Conservation (phyloP, 2,888 invertebrate species). For the Ethmia dodecea region DNA sequence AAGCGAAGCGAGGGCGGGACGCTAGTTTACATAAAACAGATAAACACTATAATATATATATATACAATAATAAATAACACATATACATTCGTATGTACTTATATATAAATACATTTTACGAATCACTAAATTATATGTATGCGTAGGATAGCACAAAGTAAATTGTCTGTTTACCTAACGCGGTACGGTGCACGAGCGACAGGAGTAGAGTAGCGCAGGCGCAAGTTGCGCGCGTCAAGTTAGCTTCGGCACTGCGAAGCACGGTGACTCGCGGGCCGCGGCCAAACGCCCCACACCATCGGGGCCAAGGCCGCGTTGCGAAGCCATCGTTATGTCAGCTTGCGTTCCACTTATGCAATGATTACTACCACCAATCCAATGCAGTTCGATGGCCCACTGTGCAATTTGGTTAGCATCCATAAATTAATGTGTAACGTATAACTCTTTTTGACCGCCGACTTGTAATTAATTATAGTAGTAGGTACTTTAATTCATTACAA, state of each 20-base stretch:
- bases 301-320: conserved; percentile 67
- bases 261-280: conserved; percentile 19
- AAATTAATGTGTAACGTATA: conserved; percentile 1
- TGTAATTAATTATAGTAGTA: too few relatives aligned
- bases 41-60: too few relatives aligned
- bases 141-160: background rate
- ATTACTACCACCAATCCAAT: conserved; percentile 57
- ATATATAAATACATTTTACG: too few relatives aligned
- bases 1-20: too few relatives aligned
- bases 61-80: too few relatives aligned
- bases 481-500: too few relatives aligned
- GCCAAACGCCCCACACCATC: conserved; percentile 30
- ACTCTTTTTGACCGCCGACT: too few relatives aligned
- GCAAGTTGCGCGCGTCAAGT: conserved; percentile 36
- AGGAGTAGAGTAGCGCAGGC: conserved; percentile 25
- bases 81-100: too few relatives aligned
- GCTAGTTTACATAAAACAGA: too few relatives aligned
- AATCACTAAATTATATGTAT: too few relatives aligned
- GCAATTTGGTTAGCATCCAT: conserved; percentile 1
- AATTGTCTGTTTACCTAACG: conserved; percentile 17
- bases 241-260: conserved; percentile 31
- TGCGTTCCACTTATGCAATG: conserved; percentile 74
- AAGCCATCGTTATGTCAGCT: conserved; percentile 72
- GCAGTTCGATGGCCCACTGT: conserved; percentile 57
- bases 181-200: conserved; percentile 9